phyloP scores from a whole-genome alignment of 2,113 vertebrate genomes.

The Machaerirhynchus nigripectus region DNA sequence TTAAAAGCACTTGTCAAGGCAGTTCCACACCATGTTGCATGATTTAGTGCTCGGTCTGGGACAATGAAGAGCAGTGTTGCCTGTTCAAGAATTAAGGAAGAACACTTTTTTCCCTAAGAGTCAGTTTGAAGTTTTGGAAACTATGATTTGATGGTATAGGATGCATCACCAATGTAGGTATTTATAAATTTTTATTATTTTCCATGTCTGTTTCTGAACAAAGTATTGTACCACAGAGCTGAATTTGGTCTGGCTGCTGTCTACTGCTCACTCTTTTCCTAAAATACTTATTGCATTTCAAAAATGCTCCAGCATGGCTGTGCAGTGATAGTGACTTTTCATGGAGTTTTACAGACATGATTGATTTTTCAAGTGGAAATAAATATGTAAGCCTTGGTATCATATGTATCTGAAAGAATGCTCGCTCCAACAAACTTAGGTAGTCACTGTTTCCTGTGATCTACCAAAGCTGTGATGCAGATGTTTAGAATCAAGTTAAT shows the following conservation, averaged over 20 bases:
- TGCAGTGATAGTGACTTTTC: neutral
- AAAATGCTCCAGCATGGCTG: neutral
- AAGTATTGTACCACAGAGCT: neutral
- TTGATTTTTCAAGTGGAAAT: neutral
- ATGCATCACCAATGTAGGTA: neutral
- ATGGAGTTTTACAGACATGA: neutral
- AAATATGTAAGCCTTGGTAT: neutral
- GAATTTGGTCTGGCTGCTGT: neutral
- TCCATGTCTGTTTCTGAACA: neutral
- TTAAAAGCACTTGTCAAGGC: conserved; percentile 1
- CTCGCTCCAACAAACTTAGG: neutral
- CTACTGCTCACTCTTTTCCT: neutral
- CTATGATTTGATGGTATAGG: neutral
- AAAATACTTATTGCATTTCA: neutral
- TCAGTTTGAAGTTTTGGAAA: neutral
- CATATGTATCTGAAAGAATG: neutral
- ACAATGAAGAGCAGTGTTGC: neutral
- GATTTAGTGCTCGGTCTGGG: neutral
- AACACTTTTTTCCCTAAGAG: neutral
- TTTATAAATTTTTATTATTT: neutral
- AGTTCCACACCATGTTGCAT: neutral
- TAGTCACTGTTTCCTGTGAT: neutral
- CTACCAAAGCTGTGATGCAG: neutral
- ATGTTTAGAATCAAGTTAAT: neutral
- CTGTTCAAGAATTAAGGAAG: neutral